Conservation (phyloP, 2,113 vertebrate genomes). For the Boleophthalmus pectinirostris region DNA sequence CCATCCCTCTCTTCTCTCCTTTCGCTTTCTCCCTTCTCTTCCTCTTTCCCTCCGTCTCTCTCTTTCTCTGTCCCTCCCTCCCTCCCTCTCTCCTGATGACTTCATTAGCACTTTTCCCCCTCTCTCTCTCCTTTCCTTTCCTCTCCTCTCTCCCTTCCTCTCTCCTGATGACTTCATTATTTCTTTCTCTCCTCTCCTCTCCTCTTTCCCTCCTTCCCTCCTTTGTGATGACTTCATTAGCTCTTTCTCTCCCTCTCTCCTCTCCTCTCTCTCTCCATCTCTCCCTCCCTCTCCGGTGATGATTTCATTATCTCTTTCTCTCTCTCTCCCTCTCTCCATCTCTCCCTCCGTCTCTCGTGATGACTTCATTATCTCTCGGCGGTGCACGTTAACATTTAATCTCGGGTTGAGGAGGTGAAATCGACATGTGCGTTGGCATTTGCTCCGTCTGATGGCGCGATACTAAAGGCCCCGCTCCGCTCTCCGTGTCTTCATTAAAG, state of each 20-base stretch:
- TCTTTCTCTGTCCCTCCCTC: background rate
- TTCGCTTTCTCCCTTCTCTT: no score
- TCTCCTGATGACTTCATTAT: no score
- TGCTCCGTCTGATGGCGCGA: conserved; percentile 69
- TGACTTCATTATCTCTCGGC: conserved; percentile 75
- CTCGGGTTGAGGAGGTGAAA: conserved; percentile 76
- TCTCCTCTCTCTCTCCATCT: background rate
- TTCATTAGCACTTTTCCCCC: conserved; percentile 8
- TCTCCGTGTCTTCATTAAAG: conserved; percentile 69
- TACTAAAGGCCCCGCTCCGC: conserved; percentile 39
- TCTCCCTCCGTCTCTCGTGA: conserved; percentile 42
- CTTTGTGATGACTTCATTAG: no score
- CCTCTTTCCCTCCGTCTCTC: no score
- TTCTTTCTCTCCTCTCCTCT: no score
- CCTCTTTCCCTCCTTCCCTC: conserved; percentile 5
- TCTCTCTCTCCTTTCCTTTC: background rate
- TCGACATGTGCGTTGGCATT: conserved; percentile 76
- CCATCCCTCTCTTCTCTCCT: no score
- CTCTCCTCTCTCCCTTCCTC: conserved; percentile 8
- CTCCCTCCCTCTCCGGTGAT: no score
- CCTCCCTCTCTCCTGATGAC: no score
- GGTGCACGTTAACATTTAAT: conserved; percentile 80
- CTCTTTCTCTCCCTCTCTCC: no score
- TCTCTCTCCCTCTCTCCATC: conserved; percentile 26
- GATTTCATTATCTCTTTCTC: no score